Evolutionary conservation across 2,797 vertebrate genomes (phyloP).

Genomic region (Chelidonichthys spinosus): DNA sequence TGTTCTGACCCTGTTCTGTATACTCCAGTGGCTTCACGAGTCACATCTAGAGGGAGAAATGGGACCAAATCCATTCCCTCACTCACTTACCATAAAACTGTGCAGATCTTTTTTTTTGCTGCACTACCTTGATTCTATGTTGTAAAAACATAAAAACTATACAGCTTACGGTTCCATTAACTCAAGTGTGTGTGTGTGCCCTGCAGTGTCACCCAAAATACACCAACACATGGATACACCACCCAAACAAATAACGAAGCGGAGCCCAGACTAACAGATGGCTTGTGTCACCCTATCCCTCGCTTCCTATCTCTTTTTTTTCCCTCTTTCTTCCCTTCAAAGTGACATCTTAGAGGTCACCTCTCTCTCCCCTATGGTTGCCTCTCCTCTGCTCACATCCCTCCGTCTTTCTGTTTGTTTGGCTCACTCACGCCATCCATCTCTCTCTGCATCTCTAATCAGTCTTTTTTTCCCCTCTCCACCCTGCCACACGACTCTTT

Average conservation of each 20-base stretch:
- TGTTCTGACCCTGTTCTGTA: constrained; percentile 62
- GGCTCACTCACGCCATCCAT: constrained; percentile 6
- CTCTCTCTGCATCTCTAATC: constrained; percentile 32
- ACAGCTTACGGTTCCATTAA: constrained; percentile 41
- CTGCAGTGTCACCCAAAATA: constrained; percentile 60
- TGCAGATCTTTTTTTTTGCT: constrained; percentile 9
- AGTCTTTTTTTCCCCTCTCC: not conserved
- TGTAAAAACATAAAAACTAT: constrained; percentile 36
- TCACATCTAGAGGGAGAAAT: constrained; percentile 48
- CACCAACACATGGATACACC: constrained; percentile 57
- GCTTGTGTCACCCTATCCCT: constrained; percentile 66
- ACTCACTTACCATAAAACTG: constrained; percentile 34
- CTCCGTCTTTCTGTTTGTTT: constrained; percentile 35
- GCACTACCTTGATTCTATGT: constrained; percentile 21
- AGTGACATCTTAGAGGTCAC: constrained; percentile 73
- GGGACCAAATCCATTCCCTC: constrained; percentile 46
- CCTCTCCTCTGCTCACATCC: constrained; percentile 38
- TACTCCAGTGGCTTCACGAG: constrained; percentile 49
- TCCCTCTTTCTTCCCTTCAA: constrained; percentile 56
- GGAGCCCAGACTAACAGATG: constrained; percentile 78
- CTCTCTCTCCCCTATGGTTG: constrained; percentile 44
- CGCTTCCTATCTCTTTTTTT: constrained; percentile 56
- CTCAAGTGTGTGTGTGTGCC: constrained; percentile 17
- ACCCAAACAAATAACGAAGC: constrained; percentile 66
- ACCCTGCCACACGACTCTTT: not conserved